Evolutionary conservation across 2,888 invertebrate genomes (phyloP).

Genomic region (Tigriopus californicus): DNA sequence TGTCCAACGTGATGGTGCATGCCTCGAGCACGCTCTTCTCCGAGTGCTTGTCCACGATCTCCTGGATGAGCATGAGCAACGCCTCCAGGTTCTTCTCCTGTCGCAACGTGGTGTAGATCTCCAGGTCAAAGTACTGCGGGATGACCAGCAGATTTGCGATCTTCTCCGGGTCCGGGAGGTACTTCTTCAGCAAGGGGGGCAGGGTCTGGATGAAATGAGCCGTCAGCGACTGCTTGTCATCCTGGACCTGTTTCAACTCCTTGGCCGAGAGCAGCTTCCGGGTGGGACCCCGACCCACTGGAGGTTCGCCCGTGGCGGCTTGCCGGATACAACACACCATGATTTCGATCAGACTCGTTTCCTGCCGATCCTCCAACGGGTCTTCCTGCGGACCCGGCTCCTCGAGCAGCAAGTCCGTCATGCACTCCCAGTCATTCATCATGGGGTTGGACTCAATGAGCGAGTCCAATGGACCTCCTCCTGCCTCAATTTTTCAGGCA

Average conservation of each 20-base stretch:
- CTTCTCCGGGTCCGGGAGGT: conserved; percentile 85
- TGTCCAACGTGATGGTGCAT: conserved; percentile 76
- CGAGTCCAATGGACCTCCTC: no score
- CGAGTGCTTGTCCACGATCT: conserved; percentile 75
- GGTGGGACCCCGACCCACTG: conserved; percentile 78
- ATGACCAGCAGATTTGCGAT: conserved; percentile 77
- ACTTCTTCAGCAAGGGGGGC: conserved; percentile 77
- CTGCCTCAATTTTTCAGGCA: no score
- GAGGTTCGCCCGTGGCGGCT: conserved; percentile 84
- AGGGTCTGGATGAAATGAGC: conserved; percentile 85
- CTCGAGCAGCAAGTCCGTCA: conserved; percentile 89
- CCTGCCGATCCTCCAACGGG: conserved; percentile 48
- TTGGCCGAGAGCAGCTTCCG: conserved; percentile 49
- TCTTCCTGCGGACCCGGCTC: conserved; percentile 84
- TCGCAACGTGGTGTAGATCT: conserved; percentile 84
- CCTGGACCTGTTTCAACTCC: conserved; percentile 54
- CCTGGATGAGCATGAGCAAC: conserved; percentile 64
- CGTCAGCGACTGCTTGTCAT: conserved; percentile 79
- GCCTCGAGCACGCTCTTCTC: conserved; percentile 77
- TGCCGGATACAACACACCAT: conserved; percentile 97
- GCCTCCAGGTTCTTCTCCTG: conserved; percentile 74
- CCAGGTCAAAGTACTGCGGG: conserved; percentile 90
- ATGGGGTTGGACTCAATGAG: conserved; percentile 93
- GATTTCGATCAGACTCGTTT: conserved; percentile 40
- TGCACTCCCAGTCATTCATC: conserved; percentile 99